These are phyloP conservation scores for Drosophila repleta DNA, from an alignment of 1,140 invertebrate species.

Conservation along the genomic window DNA sequence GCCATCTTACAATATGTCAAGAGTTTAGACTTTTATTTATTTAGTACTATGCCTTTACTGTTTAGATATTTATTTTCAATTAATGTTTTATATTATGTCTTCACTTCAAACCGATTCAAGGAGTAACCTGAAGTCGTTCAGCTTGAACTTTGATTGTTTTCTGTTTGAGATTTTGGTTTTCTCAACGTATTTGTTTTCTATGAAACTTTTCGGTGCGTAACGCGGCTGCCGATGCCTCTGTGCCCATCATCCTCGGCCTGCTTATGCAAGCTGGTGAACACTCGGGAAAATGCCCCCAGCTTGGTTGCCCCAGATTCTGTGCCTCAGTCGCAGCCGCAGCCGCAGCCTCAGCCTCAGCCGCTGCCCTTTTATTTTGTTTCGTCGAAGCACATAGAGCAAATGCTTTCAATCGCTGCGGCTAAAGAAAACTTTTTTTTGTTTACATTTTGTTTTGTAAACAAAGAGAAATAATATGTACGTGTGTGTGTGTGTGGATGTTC, in stretches of 20 bases:
- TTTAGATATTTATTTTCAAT: too few species aligned
- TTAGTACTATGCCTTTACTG: too few species aligned
- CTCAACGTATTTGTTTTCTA: slow-evolving; percentile 50
- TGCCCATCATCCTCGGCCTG: slow-evolving; percentile 56
- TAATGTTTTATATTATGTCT: too few species aligned
- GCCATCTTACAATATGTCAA: too few species aligned
- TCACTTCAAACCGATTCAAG: too few species aligned
- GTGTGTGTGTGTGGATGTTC: slow-evolving; percentile 25
- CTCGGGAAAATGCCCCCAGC: slow-evolving; percentile 69
- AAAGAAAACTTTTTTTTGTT: slow-evolving; percentile 78
- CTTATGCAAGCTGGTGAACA: slow-evolving; percentile 70
- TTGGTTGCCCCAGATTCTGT: slow-evolving; percentile 78
- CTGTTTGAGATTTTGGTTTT: slow-evolving; percentile 2
- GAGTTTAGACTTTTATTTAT: too few species aligned
- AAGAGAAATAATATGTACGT: slow-evolving; percentile 52
- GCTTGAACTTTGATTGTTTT: slow-evolving; percentile 4
- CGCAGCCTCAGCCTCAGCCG: background rate
- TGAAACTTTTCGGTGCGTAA: slow-evolving; percentile 65
- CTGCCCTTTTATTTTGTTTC: slow-evolving; percentile 42
- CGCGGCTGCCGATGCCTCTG: slow-evolving; percentile 29
- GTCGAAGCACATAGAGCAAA: slow-evolving; percentile 57
- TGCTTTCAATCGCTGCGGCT: slow-evolving; percentile 68
- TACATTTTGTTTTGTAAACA: slow-evolving; percentile 83
- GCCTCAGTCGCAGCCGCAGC: slow-evolving; percentile 26
- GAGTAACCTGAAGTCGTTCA: slow-evolving; percentile 6